Conservation (phyloP, 2,113 vertebrate genomes). For the Gnathonemus longibarbis region DNA sequence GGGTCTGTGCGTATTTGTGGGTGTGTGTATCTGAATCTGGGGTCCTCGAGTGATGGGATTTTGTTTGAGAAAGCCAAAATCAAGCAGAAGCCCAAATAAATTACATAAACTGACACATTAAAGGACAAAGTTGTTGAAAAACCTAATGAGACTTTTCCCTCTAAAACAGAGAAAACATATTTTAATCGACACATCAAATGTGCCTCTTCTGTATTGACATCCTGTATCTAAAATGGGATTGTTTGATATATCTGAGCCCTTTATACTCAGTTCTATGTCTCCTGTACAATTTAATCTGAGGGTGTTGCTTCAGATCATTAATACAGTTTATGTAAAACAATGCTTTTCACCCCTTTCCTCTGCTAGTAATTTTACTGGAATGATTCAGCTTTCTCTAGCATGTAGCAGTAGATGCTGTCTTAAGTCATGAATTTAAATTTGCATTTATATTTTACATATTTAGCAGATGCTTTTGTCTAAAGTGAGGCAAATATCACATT, state of each 20-base stretch:
- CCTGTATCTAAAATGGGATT: neutral
- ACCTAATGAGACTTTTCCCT: neutral
- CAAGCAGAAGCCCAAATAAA: neutral
- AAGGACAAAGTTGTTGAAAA: neutral
- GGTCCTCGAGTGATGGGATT: neutral
- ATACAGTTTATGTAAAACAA: neutral
- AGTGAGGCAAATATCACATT: neutral
- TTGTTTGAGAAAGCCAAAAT: neutral
- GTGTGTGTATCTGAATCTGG: neutral
- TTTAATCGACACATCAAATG: neutral
- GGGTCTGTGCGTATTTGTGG: neutral
- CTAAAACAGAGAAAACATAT: neutral
- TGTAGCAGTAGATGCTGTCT: neutral
- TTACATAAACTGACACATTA: neutral
- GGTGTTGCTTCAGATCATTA: neutral
- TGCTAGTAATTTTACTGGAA: neutral
- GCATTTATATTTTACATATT: neutral
- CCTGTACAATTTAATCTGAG: neutral
- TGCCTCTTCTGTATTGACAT: neutral
- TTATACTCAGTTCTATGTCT: neutral
- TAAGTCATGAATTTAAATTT: neutral
- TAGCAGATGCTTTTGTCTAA: neutral
- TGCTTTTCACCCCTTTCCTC: neutral
- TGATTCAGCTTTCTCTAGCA: neutral
- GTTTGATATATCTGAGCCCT: neutral